Conservation (phyloP, 2,888 invertebrate species). For the Chrysodeixis includens region DNA sequence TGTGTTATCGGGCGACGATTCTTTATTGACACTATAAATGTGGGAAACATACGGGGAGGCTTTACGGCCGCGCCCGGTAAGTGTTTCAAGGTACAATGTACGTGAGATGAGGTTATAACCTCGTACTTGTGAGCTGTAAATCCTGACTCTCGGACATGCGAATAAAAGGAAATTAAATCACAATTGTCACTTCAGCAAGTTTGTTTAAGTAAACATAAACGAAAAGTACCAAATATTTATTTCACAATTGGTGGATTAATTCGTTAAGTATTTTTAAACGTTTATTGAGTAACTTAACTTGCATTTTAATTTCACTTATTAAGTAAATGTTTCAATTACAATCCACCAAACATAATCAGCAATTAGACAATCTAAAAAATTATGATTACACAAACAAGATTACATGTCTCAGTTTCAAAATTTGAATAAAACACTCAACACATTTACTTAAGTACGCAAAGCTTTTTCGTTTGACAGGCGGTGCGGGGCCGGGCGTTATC, state of each 20-base stretch:
- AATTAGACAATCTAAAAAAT: neutral
- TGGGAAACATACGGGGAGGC: conserved; percentile 73
- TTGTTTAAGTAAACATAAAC: neutral
- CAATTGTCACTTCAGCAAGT: neutral
- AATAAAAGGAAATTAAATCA: neutral
- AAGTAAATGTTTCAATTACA: neutral
- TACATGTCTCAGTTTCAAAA: neutral
- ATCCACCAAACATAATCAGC: neutral
- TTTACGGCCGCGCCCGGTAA: conserved; percentile 47
- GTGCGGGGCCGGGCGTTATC: conserved; percentile 45
- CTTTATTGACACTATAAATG: conserved; percentile 82
- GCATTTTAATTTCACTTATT: neutral
- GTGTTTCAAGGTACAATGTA: conserved; percentile 32
- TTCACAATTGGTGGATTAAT: neutral
- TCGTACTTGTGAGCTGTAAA: neutral
- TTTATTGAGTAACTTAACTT: neutral
- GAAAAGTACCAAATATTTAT: neutral
- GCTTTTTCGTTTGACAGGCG: conserved; percentile 4
- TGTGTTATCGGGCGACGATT: conserved; percentile 81
- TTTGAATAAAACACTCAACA: neutral
- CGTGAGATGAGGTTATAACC: conserved; percentile 10
- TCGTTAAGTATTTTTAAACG: neutral
- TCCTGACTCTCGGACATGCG: neutral
- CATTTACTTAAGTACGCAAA: conserved; percentile 7
- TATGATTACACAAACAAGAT: neutral